Base-by-base conservation (phyloP, 1,140 invertebrate species). In the Lamellibrachia luymesi region DNA sequence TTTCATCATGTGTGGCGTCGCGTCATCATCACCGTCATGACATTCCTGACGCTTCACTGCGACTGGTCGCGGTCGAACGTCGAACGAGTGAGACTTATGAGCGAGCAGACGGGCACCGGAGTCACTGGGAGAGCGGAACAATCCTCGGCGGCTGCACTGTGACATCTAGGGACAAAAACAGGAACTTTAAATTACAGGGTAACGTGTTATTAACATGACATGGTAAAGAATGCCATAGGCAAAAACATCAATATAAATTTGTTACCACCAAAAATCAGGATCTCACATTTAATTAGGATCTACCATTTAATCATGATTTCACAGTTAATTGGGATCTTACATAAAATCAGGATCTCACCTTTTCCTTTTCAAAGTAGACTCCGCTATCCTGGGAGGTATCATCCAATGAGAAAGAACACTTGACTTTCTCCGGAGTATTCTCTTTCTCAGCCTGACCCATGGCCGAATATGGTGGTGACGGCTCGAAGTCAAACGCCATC, bases 301-400 rank as follows among this genome's bases (percentile, higher is more conserved):
- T 56, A 56, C 17, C 52, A 56, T 17, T 38, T 38, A 38, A 38
- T 38, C 38, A 38, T 38, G 38, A 38, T 38, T 38, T 38, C 38
- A 0, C 52, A 56, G 6, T 8, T 8, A 56, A 56, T 8, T 56
- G 52, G 6, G 6, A 8, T 80, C 64, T 10, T 80, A 4, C 64
- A 80, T 56, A 80, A 80, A 80, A 80, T 80, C 91, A 51, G 51
- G 49, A 91, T 91, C 64, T 80, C 64, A 91, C 91, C 92, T 92
- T 50, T 7, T 50, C 92, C 50, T 92, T 92, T 50, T 92, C 92
- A 10, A 92, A 64, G 50, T 52, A 50, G 50, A 92, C 49, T 8
- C 92, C 92, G 50, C 92, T 92, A 50, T 92, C 92, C 50, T 92
- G 92, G 27, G 92, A 92, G 52, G 50, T 92, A 50, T 92, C 92